Evolutionary conservation across 2,888 invertebrate species (phyloP), one percentile per base, ranked within the genome.

Genomic region (Galerucella nymphaeae): DNA sequence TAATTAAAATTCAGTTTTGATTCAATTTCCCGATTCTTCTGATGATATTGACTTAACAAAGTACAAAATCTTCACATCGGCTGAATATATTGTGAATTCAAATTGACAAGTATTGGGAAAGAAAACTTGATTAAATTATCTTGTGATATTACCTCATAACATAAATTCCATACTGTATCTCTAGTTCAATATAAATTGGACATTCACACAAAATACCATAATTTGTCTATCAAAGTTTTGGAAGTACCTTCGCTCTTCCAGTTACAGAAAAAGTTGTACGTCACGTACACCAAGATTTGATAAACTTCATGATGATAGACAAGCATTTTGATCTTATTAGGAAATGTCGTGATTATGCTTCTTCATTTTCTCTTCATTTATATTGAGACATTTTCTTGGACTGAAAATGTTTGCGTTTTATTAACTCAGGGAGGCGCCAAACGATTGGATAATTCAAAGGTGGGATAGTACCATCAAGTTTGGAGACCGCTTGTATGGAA

Each of bases 61-160:
- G 16, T 55, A 55, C 20, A 55, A 8, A 55, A 55, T 58, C 23
- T 14, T 11, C 20, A 2, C 20, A 18, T 57, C 11, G 18, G 20
- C 18, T 16, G 18, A 18, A 18, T 18, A 55, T 18, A 18, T 55
- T 18, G 18, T 18, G 57, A 57, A 57, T 57, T 57, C 20, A 2
- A 9, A 57, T 20, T 57, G 18, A 57, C 57, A 20, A 20, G 57
- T 57, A 57, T 57, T 57, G 57, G 20, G 1, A 57, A 57, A 57
- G 57, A 20, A 20, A 57, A 57, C 2, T 57, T 57, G 23, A 57
- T 57, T 57, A 23, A 20, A 20, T 57, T 20, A 57, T 57, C 57
- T 57, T 57, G 57, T 57, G 20, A 57, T 57, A 57, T 11, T 57
- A 18, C 57, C 18, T 57, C 16, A 20, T 16, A 57, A 57, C 57